Conservation (phyloP, 2,888 invertebrate species). For the Hylaea fasciaria region DNA sequence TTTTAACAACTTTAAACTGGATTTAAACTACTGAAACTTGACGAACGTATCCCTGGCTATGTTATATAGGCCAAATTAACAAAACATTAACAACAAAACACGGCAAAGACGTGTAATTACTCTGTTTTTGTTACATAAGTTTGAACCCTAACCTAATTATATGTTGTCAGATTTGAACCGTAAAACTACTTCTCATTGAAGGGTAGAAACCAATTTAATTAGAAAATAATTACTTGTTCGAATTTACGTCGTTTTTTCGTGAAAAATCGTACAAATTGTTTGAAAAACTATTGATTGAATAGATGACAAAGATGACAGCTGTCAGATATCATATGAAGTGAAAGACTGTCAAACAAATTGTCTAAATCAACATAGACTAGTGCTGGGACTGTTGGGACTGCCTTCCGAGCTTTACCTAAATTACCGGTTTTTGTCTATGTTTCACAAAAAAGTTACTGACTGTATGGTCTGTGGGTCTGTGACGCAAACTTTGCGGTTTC, state of each 20-base stretch:
- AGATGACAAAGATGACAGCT: slow-evolving; percentile 57
- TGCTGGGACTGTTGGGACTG: too few relatives aligned
- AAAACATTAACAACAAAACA: slow-evolving; percentile 14
- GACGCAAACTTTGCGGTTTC: too few relatives aligned
- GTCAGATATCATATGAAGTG: slow-evolving; percentile 19
- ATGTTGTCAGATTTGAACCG: slow-evolving; percentile 16
- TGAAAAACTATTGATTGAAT: slow-evolving; percentile 54
- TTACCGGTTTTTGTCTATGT: slow-evolving; percentile 29
- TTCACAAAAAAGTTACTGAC: too few relatives aligned
- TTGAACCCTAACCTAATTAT: slow-evolving; percentile 74
- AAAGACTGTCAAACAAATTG: not conserved
- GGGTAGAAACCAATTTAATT: not conserved
- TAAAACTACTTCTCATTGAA: not conserved
- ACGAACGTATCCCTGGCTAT: slow-evolving; percentile 5
- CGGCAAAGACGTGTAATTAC: slow-evolving; percentile 52
- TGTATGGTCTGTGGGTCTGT: too few relatives aligned
- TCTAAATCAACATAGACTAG: slow-evolving; percentile 1
- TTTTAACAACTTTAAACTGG: slow-evolving; percentile 28
- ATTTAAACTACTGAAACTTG: slow-evolving; percentile 10
- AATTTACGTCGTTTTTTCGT: slow-evolving; percentile 53
- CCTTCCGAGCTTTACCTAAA: not conserved
- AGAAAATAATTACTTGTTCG: slow-evolving; percentile 35
- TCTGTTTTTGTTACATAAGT: slow-evolving; percentile 83
- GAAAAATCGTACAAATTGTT: slow-evolving; percentile 58
- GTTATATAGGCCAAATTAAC: slow-evolving; percentile 25